Evolutionary conservation across 2,888 invertebrate genomes (phyloP).

Genomic region (Tinea pellionella): DNA sequence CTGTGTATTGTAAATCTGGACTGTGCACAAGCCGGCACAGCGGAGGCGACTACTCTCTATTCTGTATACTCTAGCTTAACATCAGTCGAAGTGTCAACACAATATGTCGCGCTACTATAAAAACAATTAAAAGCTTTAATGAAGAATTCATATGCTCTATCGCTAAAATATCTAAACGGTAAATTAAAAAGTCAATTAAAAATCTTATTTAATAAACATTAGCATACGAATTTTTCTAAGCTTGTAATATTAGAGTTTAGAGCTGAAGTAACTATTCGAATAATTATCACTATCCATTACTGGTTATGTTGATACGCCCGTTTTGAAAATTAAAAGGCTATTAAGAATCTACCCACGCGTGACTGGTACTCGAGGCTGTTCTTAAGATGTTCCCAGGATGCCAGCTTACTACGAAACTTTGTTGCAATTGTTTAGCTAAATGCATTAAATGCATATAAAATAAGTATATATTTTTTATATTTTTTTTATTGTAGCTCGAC

Average conservation of each 20-base stretch:
- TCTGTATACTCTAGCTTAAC: too few species aligned
- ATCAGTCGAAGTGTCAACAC: too few species aligned
- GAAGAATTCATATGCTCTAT: too few species aligned
- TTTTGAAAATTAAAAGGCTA: slow-evolving; percentile 58
- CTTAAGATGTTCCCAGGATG: slow-evolving; percentile 25
- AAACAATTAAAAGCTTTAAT: too few species aligned
- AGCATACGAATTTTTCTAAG: not conserved
- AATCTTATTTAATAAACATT: not conserved
- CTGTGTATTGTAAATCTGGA: too few species aligned
- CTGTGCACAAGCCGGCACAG: too few species aligned
- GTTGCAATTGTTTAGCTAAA: slow-evolving; percentile 17
- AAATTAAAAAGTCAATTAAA: not conserved
- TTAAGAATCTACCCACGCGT: slow-evolving; percentile 52
- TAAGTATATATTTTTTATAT: too few species aligned
- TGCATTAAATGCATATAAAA: not conserved
- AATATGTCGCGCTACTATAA: not conserved
- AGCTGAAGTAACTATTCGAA: not conserved
- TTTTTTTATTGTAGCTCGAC: too few species aligned
- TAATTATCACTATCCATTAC: slow-evolving; percentile 10
- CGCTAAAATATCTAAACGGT: not conserved
- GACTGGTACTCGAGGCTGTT: not conserved
- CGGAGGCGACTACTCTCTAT: too few species aligned
- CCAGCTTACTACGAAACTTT: slow-evolving; percentile 20
- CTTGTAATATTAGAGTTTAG: not conserved
- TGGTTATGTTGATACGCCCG: slow-evolving; percentile 9